These are phyloP conservation scores for Gastracanthus pulcherrimus DNA, from an alignment of 2,888 invertebrate species.

Conservation along the genomic window DNA sequence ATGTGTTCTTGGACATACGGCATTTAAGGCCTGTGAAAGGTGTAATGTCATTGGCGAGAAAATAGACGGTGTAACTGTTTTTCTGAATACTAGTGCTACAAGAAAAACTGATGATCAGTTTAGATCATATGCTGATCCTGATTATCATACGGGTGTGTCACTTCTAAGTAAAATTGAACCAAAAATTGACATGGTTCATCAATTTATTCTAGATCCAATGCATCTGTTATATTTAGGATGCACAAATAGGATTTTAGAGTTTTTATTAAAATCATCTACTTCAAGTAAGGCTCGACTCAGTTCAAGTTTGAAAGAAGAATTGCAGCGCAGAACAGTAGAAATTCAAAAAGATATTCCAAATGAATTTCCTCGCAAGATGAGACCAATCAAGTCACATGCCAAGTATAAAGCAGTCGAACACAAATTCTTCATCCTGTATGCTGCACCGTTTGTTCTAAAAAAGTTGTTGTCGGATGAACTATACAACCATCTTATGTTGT, in stretches of 20 bases:
- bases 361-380: conserved; percentile 57
- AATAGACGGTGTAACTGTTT: background rate
- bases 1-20: background rate
- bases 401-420: conserved; percentile 58
- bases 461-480: conserved; percentile 36
- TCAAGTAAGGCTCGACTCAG: background rate
- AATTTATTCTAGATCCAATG: conserved; percentile 53
- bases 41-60: background rate
- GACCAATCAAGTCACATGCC: conserved; percentile 17
- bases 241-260: conserved; percentile 37
- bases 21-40: background rate
- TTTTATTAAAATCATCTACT: background rate
- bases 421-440: conserved; percentile 57
- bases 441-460: conserved; percentile 61
- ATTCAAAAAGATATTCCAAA: conserved; percentile 46
- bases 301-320: conserved; percentile 2
- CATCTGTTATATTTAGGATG: conserved; percentile 39
- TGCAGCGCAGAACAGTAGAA: conserved; percentile 7
- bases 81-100: background rate
- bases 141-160: background rate
- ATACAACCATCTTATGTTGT: conserved; percentile 52
- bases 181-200: conserved; percentile 29
- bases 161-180: background rate
- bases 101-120: background rate
- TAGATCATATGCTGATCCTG: background rate